Base-by-base conservation (phyloP, 2,113 vertebrate species). In the Gavia stellata region DNA sequence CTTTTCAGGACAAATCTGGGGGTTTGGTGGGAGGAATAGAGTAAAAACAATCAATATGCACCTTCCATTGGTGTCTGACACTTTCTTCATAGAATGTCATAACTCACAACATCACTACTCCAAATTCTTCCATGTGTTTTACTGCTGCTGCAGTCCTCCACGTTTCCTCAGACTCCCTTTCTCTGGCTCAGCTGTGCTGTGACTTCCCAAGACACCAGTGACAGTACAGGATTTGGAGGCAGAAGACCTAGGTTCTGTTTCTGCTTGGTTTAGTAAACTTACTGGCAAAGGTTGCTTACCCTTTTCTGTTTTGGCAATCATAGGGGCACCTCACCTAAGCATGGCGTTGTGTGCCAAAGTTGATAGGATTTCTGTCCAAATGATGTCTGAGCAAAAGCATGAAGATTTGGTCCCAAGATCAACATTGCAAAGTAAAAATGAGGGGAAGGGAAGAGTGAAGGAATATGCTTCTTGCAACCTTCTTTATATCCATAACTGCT, bases 341-440 rank as follows among this genome's bases (percentile, higher is more conserved):
- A 5, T 2, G 2, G 21, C 3, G 1, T 0, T 0, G 5, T 73
- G 81, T 81, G 28, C 81, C 17, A 12, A 12, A 66, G 10, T 4
- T 71, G 50, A 4, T 36, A 7, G 29, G 29, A 42, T 61, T 73
- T 86, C 49, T 47, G 31, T 36, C 29, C 67, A 62, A 74, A 42
- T 11, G 4, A 62, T 66, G 59, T 42, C 34, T 40, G 23, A 78
- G 42, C 53, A 56, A 52, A 82, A 52, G 0, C 2, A 1, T 40
- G 17, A 71, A 26, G 28, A 31, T 49, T 53, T 70, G 28, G 42
- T 73, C 19, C 10, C 0, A 5, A 45, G 19, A 18, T 56, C 31
- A 23, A 7, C 34, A 12, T 21, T 0, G 0, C 17, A 24, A 52
- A n/a, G n/a, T 15, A 28, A 74, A 55, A 68, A 61, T 0, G 2